Base-by-base conservation (phyloP, 2,888 invertebrate genomes). In the Myopa testacea region DNA sequence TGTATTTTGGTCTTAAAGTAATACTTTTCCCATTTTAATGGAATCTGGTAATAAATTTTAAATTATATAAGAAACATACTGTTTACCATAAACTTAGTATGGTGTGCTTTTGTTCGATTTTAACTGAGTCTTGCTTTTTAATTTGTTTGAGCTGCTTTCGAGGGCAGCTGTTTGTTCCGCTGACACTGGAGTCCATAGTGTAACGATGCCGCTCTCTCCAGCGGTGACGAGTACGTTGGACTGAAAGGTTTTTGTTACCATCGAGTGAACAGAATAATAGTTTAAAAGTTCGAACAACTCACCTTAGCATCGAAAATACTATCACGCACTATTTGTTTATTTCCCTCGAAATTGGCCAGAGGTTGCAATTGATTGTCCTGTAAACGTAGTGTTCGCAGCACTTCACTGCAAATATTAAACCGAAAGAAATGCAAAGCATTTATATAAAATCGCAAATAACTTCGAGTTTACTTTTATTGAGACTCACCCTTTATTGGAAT, bases 311-410 rank as follows among this genome's bases (percentile, higher is more conserved):
- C 91, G 82, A 91, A 92, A 88, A 92, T 91, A 86, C 93, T 93
- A 78, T 93, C 91, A n/a, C 95, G 90, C 3, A 95, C 93, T 16
- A 92, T 90, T 88, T 95, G 95, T 79, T 91, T 92, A 86, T 95
- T 95, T 34, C 90, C 91, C 6, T 85, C 82, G 82, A 94, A 92
- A 85, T 92, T 89, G 1, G 92, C 90, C 80, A 87, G 84, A 0
- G 93, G 92, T 80, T 90, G 86, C 50, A 94, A 87, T 77, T 90
- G 89, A 78, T 91, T 90, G 34, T 90, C 90, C 0, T 88, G 85
- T 6, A 93, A 82, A 72, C 84, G 85, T 50, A 92, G 84, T 37
- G 91, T 90, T 75, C 91, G 88, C 75, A 93, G 90, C 84, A 88
- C 91, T 80, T 87, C 86, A 4, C 86, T 87, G 63, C 0, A 83